Base-by-base conservation (phyloP, 2,888 invertebrate species). In the Ceriagrion tenellum region DNA sequence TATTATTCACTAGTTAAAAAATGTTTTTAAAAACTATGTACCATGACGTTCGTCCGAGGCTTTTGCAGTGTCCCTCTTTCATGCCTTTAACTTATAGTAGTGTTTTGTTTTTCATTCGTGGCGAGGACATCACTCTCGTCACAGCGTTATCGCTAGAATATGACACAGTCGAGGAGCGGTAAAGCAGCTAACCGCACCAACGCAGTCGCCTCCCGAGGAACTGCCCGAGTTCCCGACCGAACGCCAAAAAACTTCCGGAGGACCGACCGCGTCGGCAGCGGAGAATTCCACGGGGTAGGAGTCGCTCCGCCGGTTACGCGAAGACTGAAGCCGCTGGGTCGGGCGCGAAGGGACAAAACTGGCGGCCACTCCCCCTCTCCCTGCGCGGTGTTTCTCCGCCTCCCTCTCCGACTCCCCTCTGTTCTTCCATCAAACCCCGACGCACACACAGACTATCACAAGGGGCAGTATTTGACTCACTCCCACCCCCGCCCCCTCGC, bases 361-460 rank as follows among this genome's bases (percentile, higher is more conserved):
- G 23, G 30, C 30, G 30, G 35, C 6, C 6, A 26, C 26, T 35
- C 81, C 30, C 35, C 30, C 81, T 16, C 35, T 35, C 81, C 8
- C 30, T 18, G 1, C 81, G 12, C 81, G 81, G 81, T 10, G 16
- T 35, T 81, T 16, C 81, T 18, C 35, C 35, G 13, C 0, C 81
- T 18, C 81, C 81, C 35, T 16, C 81, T 10, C 81, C 81, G 30
- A 8, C 81, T 13, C 35, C 81, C 30, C 81, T 20, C 63, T 1
- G 69, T 16, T 59, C 26, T 81, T 18, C 81, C 81, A 81, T 81
- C 81, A 81, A 81, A 81, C 81, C 81, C 81, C 81, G n/a, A 69
- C 81, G 81, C 69, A 69, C 16, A 23, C 4, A 18, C 2, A 69
- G n/a, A 12, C 20, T 20, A 12, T 10, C 74, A 81, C 81, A 30